Percentiles rank a stretch among this genome's conserved stretches.
Conservation (phyloP, 2,113 vertebrate genomes). For the Pteruthius melanotis region DNA sequence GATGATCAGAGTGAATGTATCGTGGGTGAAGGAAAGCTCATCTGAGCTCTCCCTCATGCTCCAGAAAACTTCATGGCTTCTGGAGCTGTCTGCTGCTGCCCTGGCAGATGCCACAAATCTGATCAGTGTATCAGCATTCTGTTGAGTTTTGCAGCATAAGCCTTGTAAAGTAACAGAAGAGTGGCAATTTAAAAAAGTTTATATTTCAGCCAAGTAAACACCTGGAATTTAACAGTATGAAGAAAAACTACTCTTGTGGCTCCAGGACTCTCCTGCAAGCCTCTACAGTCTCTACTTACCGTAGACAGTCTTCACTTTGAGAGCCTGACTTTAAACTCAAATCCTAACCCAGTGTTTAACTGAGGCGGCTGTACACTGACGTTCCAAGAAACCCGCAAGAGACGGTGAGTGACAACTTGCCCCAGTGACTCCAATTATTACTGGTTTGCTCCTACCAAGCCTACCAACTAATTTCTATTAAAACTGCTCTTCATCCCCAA, state of each 20-base stretch:
- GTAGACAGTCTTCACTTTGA: neutral
- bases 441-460: neutral
- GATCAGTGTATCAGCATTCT: accelerated
- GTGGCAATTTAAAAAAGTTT: neutral
- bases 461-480: neutral
- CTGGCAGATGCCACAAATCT: neutral
- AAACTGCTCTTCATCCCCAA: neutral
- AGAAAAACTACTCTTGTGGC: neutral
- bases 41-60: accelerated
- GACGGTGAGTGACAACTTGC: neutral
- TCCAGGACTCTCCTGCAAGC: neutral
- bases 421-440: neutral
- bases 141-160: neutral
- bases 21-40: neutral
- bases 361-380: neutral
- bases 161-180: neutral
- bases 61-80: neutral
- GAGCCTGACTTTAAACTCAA: neutral
- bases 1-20: neutral
- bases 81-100: accelerated
- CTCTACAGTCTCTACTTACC: neutral
- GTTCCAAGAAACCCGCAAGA: neutral
- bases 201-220: neutral
- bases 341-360: neutral
- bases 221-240: neutral